phyloP scores from a whole-genome alignment of 2,113 vertebrate species.

The Zosterops borbonicus region DNA sequence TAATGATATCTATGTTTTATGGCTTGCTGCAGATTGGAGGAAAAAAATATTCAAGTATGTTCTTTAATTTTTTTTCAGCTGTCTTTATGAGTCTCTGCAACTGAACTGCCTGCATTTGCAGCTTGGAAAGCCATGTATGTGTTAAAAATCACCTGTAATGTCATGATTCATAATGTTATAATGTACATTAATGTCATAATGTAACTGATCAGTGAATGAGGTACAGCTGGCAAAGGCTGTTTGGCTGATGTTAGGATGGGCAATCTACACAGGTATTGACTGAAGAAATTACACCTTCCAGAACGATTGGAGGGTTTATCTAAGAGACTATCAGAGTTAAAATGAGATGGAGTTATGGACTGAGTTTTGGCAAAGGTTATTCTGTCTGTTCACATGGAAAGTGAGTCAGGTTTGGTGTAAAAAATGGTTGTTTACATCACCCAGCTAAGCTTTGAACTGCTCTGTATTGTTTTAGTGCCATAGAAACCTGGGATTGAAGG shows the following conservation, averaged over 20 bases:
- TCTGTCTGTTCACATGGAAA: background rate
- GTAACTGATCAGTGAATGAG: background rate
- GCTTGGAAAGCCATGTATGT: background rate
- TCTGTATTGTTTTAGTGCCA: background rate
- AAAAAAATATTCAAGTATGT: background rate
- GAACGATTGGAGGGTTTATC: background rate
- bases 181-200: no score
- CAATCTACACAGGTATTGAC: background rate
- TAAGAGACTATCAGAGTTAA: background rate
- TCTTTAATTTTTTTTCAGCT: background rate
- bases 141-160: background rate
- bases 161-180: no score
- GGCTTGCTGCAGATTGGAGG: background rate
- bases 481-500: background rate
- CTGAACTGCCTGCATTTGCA: background rate
- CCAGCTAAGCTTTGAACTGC: rapidly evolving
- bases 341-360: background rate
- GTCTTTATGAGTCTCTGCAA: background rate
- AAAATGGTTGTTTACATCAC: rapidly evolving
- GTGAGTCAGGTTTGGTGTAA: background rate
- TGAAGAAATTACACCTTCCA: background rate
- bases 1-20: rapidly evolving
- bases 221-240: background rate
- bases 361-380: background rate
- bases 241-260: background rate